Evolutionary conservation across 2,797 vertebrate genomes (phyloP), one percentile per base, ranked within the genome.

Genomic region (Gobio occitaniae): DNA sequence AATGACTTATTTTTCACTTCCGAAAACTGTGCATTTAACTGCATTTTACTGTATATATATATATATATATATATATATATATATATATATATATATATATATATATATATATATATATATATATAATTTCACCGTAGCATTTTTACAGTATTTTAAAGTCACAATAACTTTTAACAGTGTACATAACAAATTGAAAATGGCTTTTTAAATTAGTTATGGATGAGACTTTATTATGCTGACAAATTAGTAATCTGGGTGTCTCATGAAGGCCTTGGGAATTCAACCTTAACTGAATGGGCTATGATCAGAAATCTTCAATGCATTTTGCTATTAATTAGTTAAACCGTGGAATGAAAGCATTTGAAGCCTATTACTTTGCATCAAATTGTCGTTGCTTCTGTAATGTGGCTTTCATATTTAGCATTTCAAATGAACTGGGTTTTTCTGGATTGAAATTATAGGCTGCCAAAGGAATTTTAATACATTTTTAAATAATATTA

Each of bases 271-370:
- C n/a, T 36, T 74, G 66, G 63, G 85, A 87, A 87, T 82, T 83
- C 15, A 44, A 66, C 48, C 74, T 82, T 82, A 76, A 85, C 80
- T 69, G 78, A 88, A 86, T 71, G 36, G 29, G 65, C 86, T 85
- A 59, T 78, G 79, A 84, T 85, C 75, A 69, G 63, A 68, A 86
- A 66, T 70, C 19, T 79, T 21, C 54, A 16, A 19, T 74, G n/a
- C 61, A 52, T 80, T 87, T 80, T 78, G 82, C 69, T 84, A 70
- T 70, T 38, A 83, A 85, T 85, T 84, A 76, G 71, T 84, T 88
- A 75, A 78, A 78, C 52, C 10, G 8, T 85, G 36, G 77, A 80
- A 84, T 79, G 69, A 72, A 59, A 61, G 69, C 79, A 59, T 65
- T n/a, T 70, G 4, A 61, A 71, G 36, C n/a, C 7, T 36, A 71